Evolutionary conservation across 2,888 invertebrate species (phyloP), one percentile per base, ranked within the genome.

Genomic region (Oscheius sp.): DNA sequence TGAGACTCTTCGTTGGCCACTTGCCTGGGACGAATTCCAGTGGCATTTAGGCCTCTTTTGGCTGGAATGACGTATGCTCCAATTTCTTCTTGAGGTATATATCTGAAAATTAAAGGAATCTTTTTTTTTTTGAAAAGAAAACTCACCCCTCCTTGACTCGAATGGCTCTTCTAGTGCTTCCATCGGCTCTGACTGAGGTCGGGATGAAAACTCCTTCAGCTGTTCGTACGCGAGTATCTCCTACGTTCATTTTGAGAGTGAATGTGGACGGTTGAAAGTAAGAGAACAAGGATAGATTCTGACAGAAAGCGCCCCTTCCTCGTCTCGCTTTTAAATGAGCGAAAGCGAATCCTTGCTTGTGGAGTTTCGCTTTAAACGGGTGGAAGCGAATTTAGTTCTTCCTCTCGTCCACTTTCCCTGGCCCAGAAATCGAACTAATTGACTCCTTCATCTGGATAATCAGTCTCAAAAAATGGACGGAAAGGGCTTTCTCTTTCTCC

Each of bases 51-150:
- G 8, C 37, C 37, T 48, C 48, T 3, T 12, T 48, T 48, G 17
- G 20, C 20, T 48, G 48, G 48, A 6, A 48, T 48, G 5, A 48
- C 48, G 65, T 75, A 87, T 86, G 86, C 93, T 27, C 97, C 97
- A 39, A 97, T 93, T 89, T 98, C 97, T 87, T 98, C 98, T 87
- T 96, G 97, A 0, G 98, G 98, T 15, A 97, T 92, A 88, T 97
- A 98, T 45, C 74, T 74, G 17, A 42, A 42, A 46, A 6, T 15
- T 15, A 17, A 15, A 46, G 17, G 6, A 46, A n/a, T n/a, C n/a
- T n/a, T 10, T n/a, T 57, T n/a, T n/a, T 61, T 10, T 8, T 31
- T 3, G 15, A 27, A n/a, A n/a, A 4, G 17, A 52, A 12, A 52
- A 55, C 66, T 53, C n/a, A 74, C 27, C 97, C 97, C 81, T 96